Percentiles rank a stretch among this genome's conserved stretches.
These are phyloP conservation scores for Actinopyga echinites DNA, from an alignment of 53 echinoderm and acorn worm species.

Conservation along the genomic window DNA sequence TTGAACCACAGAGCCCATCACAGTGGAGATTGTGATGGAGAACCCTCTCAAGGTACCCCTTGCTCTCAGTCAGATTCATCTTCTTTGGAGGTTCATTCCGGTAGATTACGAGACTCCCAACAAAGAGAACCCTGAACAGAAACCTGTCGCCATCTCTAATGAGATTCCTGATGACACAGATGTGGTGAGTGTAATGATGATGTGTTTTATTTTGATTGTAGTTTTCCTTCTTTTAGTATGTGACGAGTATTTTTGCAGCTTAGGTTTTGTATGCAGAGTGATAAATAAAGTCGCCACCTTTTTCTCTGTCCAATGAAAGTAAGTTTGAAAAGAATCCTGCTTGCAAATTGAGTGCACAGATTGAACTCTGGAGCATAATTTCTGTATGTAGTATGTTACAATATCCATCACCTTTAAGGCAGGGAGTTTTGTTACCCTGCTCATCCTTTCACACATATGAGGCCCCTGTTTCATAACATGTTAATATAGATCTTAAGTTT, in stretches of 20 bases:
- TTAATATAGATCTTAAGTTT: too few species aligned
- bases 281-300: neutral
- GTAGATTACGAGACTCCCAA: conserved; percentile 78
- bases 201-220: conserved; percentile 45
- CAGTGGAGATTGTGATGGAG: conserved; percentile 82
- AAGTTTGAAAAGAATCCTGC: too few species aligned
- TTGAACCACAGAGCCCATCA: conserved; percentile 72
- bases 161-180: conserved; percentile 43
- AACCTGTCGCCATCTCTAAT: conserved; percentile 77
- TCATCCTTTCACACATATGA: too few species aligned
- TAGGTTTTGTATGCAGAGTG: neutral
- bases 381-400: too few species aligned
- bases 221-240: neutral
- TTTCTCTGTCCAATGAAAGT: too few species aligned
- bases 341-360: too few species aligned
- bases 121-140: conserved; percentile 93
- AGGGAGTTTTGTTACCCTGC: too few species aligned
- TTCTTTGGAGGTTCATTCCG: conserved; percentile 92
- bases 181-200: neutral
- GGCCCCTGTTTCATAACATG: too few species aligned
- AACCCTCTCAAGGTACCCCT: conserved; percentile 90
- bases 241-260: neutral
- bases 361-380: too few species aligned
- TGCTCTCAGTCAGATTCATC: conserved; percentile 71
- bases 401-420: too few species aligned